Evolutionary conservation across 2,113 vertebrate genomes (phyloP), one percentile per base, ranked within the genome.

Genomic region (Neogobius melanostomus): DNA sequence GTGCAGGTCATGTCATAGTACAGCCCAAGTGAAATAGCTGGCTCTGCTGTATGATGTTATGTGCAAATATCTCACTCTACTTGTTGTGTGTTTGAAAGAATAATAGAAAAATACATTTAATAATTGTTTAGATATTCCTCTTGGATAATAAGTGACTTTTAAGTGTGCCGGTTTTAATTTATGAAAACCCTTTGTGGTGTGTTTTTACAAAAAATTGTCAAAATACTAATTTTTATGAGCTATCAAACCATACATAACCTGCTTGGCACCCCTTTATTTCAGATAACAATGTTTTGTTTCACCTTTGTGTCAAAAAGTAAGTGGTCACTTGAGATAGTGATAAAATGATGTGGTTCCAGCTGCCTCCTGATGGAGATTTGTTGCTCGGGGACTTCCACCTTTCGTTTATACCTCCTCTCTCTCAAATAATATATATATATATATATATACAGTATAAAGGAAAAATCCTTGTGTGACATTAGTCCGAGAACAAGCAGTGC

Each of bases 301-400:
- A 54, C 72, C 81, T 78, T 1, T 15, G 28, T 77, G 72, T 80
- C 71, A 75, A 80, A 67, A 84, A 81, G 69, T 89, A 62, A 83
- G 71, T 15, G 69, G 75, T 66, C 82, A 43, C 66, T 81, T 52
- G 48, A 82, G 74, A 84, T 83, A 88, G 83, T 82, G 66, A 75
- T n/a, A n/a, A n/a, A 82, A 83, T 82, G 63, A 84, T 74, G 71
- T 59, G 52, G 69, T 69, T 65, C 77, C 69, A 47, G 69, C 60
- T 60, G 68, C 62, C 59, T 70, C 64, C 43, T 80, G 85, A 89
- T 83, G 82, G 85, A 85, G 80, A 82, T 82, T 75, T 71, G 63
- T 80, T 81, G 84, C 85, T 89, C 1, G 59, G 72, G 87, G 76
- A 61, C 82, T 87, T 84, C 80, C 80, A 76, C 81, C 71, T 90